Evolutionary conservation across 2,797 vertebrate genomes (phyloP).

Genomic region (Sebastes oblongus): DNA sequence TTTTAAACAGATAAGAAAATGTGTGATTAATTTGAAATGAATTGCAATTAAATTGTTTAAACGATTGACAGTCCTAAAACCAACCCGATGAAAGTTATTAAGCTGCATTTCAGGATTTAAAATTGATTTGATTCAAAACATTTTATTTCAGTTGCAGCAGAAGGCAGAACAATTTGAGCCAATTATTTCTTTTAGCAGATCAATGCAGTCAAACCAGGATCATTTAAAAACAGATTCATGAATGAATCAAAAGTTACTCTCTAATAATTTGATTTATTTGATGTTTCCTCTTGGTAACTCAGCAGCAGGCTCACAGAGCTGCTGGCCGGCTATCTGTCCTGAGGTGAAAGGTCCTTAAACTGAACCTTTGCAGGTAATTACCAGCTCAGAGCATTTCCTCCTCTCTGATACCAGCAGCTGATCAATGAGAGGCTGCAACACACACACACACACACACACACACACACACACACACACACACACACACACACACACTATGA

Average conservation of each 20-base stretch:
- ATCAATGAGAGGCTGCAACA: slow-evolving; percentile 65
- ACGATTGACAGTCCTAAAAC: not conserved
- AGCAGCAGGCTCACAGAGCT: not conserved
- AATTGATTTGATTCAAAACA: not conserved
- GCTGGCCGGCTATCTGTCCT: slow-evolving; percentile 25
- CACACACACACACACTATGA: slow-evolving; percentile 27
- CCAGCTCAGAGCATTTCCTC: slow-evolving; percentile 48
- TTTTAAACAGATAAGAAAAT: too few species aligned
- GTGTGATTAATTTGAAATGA: too few species aligned
- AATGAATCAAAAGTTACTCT: not conserved
- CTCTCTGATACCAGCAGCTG: slow-evolving; percentile 46
- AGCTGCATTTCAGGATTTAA: not conserved
- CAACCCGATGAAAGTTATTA: not conserved
- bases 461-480: slow-evolving; percentile 9
- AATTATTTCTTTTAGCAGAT: not conserved
- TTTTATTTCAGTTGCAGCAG: not conserved
- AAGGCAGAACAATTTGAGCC: not conserved
- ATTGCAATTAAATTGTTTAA: too few species aligned
- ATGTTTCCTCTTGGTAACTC: not conserved
- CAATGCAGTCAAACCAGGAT: not conserved
- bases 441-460: slow-evolving; percentile 4
- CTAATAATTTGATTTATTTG: not conserved
- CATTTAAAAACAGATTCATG: not conserved
- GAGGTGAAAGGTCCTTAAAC: slow-evolving; percentile 43
- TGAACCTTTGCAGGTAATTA: slow-evolving; percentile 37